These are phyloP conservation scores for Musca vetustissima DNA, from an alignment of 1,140 invertebrate species.

Conservation along the genomic window DNA sequence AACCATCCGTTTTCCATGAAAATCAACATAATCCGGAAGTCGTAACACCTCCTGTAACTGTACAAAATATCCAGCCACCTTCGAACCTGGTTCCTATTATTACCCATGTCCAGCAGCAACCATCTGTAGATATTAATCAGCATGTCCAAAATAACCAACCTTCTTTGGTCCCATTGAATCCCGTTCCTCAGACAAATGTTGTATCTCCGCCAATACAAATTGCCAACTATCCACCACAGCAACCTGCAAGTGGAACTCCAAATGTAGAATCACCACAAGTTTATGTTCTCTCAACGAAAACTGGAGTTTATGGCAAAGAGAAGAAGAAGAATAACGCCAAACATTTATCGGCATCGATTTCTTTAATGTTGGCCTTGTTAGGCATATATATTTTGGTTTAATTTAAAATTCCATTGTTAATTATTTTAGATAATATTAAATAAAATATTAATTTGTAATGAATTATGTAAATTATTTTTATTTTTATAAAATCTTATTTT, in stretches of 20 bases:
- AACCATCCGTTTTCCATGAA: too few species aligned
- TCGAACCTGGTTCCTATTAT: too few species aligned
- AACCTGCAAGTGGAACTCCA: neutral
- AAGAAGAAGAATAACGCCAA: slow-evolving; percentile 7
- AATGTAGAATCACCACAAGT: neutral
- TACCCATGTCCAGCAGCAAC: neutral
- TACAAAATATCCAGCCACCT: too few species aligned
- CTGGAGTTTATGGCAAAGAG: slow-evolving; percentile 12
- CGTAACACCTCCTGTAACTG: too few species aligned
- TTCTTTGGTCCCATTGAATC: neutral
- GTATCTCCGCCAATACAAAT: too few species aligned
- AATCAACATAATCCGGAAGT: too few species aligned
- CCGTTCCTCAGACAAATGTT: neutral
- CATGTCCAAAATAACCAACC: neutral
- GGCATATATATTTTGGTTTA: too few species aligned
- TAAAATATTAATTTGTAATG: too few species aligned
- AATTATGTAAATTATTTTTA: too few species aligned
- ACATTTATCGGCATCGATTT: neutral
- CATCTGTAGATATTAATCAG: neutral
- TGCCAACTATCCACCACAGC: neutral
- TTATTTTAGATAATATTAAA: too few species aligned
- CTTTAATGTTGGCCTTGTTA: neutral
- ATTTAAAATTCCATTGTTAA: too few species aligned
- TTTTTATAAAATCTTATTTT: too few species aligned
- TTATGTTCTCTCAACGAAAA: slow-evolving; percentile 17